These are phyloP conservation scores for Stictocephala bisonia DNA, from an alignment of 2,888 invertebrate species.

Conservation along the genomic window DNA sequence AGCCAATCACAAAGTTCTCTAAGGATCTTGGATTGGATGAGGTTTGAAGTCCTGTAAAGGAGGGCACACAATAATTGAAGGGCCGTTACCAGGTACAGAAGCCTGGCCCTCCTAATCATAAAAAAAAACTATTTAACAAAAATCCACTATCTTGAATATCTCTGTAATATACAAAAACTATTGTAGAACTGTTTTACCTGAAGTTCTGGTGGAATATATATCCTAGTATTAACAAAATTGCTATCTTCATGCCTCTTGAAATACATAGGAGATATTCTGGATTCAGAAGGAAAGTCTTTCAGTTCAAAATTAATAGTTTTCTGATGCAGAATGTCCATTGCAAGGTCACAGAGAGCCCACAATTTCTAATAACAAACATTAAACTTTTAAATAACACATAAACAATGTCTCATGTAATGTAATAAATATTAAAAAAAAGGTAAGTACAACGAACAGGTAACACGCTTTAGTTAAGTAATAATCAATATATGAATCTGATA, in stretches of 20 bases:
- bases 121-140: not conserved
- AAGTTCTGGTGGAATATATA: slow-evolving; percentile 85
- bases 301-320: slow-evolving; percentile 89
- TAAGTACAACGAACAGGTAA: too few relatives aligned
- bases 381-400: too few relatives aligned
- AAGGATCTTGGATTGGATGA: too few relatives aligned
- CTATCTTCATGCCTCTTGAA: slow-evolving; percentile 77
- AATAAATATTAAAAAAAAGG: too few relatives aligned
- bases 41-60: too few relatives aligned
- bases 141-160: not conserved
- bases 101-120: too few relatives aligned
- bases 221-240: slow-evolving; percentile 77
- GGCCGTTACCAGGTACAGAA: too few relatives aligned
- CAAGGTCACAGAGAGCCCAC: slow-evolving; percentile 96
- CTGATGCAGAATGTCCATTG: slow-evolving; percentile 88
- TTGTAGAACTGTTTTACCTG: slow-evolving; percentile 59
- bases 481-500: too few relatives aligned
- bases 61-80: too few relatives aligned
- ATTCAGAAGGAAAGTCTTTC: slow-evolving; percentile 89
- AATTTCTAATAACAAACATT: slow-evolving; percentile 77
- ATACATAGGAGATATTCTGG: slow-evolving; percentile 91
- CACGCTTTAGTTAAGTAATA: too few relatives aligned
- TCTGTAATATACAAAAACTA: not conserved
- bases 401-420: too few relatives aligned
- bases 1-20: too few relatives aligned